Evolutionary conservation across 2,888 invertebrate species (phyloP).

Genomic region (Drosophila fulvimacula): DNA sequence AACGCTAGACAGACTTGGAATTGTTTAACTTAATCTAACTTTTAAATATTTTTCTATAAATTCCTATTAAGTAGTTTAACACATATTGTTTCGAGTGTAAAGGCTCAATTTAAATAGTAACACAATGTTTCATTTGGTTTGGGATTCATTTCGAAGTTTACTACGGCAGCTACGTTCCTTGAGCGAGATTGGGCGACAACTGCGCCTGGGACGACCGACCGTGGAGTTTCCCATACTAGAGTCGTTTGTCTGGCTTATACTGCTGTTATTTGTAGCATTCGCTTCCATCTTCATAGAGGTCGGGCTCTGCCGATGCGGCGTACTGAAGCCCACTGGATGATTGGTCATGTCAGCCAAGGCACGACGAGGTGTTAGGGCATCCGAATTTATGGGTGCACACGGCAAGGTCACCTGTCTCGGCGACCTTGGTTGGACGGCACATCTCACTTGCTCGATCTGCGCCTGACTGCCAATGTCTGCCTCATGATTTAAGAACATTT

Average conservation of each 20-base stretch:
- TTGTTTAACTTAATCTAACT: not conserved
- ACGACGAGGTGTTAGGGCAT: constrained; percentile 15
- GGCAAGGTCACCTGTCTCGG: constrained; percentile 1
- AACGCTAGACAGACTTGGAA: not conserved
- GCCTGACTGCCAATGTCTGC: not conserved
- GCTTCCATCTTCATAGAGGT: not conserved
- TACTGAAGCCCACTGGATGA: constrained; percentile 22
- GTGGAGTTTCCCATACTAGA: constrained; percentile 3
- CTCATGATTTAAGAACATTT: not conserved
- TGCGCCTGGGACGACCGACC: constrained; percentile 38
- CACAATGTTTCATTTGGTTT: not conserved
- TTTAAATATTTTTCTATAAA: not conserved
- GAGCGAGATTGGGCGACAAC: constrained; percentile 48
- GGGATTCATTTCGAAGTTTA: constrained; percentile 41
- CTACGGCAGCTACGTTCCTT: constrained; percentile 19
- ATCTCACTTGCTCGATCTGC: constrained; percentile 14
- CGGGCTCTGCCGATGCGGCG: constrained; percentile 6
- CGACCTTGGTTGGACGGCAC: not conserved
- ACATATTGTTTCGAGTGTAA: not conserved
- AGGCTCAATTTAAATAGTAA: constrained; percentile 3
- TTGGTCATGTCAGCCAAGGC: constrained; percentile 14
- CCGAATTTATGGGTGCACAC: not conserved
- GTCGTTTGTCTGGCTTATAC: not conserved
- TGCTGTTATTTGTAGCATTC: not conserved
- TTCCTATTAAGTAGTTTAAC: not conserved